Evolutionary conservation across 2,113 vertebrate genomes (phyloP).

Genomic region (Polypterus bichir): DNA sequence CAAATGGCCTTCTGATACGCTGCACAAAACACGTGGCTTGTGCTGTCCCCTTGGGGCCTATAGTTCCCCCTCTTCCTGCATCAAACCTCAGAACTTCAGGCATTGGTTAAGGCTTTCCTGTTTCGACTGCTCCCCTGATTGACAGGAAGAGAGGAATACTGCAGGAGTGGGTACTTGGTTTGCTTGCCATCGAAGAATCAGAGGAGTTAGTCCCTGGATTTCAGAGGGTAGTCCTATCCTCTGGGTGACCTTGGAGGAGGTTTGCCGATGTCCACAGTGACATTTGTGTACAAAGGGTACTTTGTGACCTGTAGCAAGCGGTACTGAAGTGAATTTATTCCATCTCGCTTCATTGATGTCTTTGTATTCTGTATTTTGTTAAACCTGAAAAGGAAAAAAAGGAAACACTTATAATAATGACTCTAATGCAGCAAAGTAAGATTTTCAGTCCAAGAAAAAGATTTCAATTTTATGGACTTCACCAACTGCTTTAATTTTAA

Average conservation of each 20-base stretch:
- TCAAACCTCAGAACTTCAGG: background rate
- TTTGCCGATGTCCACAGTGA: constrained; percentile 91
- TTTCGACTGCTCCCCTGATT: background rate
- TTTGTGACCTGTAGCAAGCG: constrained; percentile 68
- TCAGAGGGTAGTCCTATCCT: constrained; percentile 45
- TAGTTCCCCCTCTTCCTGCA: background rate
- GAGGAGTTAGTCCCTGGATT: constrained; percentile 7
- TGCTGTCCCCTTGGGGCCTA: background rate
- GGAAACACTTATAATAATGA: background rate
- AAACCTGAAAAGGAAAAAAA: constrained; percentile 53
- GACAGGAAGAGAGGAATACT: background rate
- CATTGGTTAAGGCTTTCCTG: constrained; percentile 1
- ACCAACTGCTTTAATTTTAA: too few relatives aligned
- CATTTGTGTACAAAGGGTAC: constrained; percentile 84
- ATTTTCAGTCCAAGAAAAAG: background rate
- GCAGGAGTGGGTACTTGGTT: constrained; percentile 2
- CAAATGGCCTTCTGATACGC: too few relatives aligned
- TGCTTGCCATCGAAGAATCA: background rate
- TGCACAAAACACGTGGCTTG: background rate
- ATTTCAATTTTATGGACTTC: background rate
- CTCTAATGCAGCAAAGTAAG: too few relatives aligned
- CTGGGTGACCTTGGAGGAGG: constrained; percentile 71
- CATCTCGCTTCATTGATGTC: constrained; percentile 92
- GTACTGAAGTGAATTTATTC: constrained; percentile 86
- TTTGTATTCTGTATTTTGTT: constrained; percentile 98